Evolutionary conservation across 2,113 vertebrate species (phyloP), one percentile per base, ranked within the genome.

Genomic region (Porphyrio hochstetteri): DNA sequence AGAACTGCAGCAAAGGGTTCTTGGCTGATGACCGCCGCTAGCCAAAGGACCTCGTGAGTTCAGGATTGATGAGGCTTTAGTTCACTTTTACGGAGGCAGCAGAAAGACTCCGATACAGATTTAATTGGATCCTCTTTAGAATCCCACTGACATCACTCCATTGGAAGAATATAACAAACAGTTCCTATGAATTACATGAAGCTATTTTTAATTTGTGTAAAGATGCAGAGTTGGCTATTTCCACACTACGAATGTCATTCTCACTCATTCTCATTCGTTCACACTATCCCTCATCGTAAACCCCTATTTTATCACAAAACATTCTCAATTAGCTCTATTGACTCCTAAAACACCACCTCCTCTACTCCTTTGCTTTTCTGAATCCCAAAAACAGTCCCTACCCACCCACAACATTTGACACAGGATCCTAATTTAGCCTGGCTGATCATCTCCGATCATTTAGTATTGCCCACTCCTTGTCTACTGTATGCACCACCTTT

Each of bases 131-230:
- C 44, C 13, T 61, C 14, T 89, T 86, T 38, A 88, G 15, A 33
- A 92, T 9, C 20, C 44, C 33, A 72, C 13, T 46, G 86, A 42
- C 46, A 56, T 35, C 18, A 29, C 55, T 60, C 18, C 36, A 19
- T 28, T 65, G 46, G 15, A 61, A 69, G 77, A 79, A 55, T 23
- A 10, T 40, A 86, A 86, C 38, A 53, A 90, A 61, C 21, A 80
- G 46, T 70, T 92, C 78, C 46, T 81, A 64, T 42, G 28, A 95
- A 93, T 80, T 44, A 55, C 67, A 88, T 25, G 23, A 64, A 82
- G 75, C 35, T 96, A 77, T 86, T 94, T 90, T 94, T 70, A 82
- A 61, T 80, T 40, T 16, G 46, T 25, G 86, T 90, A 67, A 90
- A 96, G 88, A 86, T 29, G 74, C 36, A 65, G 87, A 80, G 56